Base-by-base conservation (phyloP, 2,888 invertebrate species). In the Limnephilus lunatus region DNA sequence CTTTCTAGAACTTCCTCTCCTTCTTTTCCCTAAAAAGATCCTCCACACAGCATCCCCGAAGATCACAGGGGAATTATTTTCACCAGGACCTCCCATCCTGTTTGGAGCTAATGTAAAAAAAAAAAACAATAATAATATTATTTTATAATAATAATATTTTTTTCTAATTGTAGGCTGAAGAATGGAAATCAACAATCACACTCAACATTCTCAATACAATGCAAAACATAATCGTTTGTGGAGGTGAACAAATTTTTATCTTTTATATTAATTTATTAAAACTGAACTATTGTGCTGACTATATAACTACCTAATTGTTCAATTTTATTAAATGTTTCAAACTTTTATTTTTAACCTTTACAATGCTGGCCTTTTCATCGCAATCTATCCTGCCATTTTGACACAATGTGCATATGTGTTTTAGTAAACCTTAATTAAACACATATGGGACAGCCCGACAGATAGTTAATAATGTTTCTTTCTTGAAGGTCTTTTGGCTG, bases 211-310 rank as follows among this genome's bases (percentile, higher is more conserved):
- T 99, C 91, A 99, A 99, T 95, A 98, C 98, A 0, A 95, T 98
- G 25, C 99, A 99, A 96, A 99, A 99, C 95, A 94, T 98, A 4
- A 98, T 99, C 83, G 98, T 99, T 89, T 98, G 98, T 94, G 95
- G 96, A 91, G 96, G 96, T 96, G 94, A 95, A 95, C 95, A 53
- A 83, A 9, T 32, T 35, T 90, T 85, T 25, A 25, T 68, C 25
- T 68, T 68, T 0, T n/a, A 9, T 68, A 19, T 68, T 68, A 68
- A 68, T 44, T 48, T 53, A 53, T 31, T 68, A n/a, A 9, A 30
- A 39, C 0, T 5, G 82, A n/a, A 30, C 39, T 81, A 44, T 30
- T 81, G 39, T n/a, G 9, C 19, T 39, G 2, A 86, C 25, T 39
- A 12, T 86, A 7, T 5, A 35, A 7, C 39, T 19, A 35, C 85